Conservation (phyloP, 2,113 vertebrate genomes). For the Amazona vittata region DNA sequence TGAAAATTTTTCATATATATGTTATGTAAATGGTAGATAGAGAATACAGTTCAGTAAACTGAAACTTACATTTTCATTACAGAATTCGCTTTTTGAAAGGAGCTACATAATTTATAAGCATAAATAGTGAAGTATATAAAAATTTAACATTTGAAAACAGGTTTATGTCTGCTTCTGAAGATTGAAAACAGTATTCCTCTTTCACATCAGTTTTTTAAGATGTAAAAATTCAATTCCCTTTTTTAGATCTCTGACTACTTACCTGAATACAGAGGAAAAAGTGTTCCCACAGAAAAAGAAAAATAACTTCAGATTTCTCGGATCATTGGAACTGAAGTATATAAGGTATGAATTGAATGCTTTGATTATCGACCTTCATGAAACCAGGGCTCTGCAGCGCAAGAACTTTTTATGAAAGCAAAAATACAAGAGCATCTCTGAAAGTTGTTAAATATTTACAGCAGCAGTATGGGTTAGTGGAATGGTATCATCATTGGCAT, state of each 20-base stretch:
- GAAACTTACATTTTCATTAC: not conserved
- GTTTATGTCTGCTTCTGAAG: not conserved
- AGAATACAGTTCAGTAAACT: not conserved
- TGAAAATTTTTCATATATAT: not conserved
- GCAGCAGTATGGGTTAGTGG: not conserved
- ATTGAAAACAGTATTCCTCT: not conserved
- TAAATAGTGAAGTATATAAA: not conserved
- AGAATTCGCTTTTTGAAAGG: not conserved
- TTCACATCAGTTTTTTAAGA: not conserved
- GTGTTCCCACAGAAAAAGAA: not conserved
- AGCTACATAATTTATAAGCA: not conserved
- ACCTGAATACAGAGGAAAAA: not conserved
- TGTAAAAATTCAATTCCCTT: not conserved
- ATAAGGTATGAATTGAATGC: not conserved
- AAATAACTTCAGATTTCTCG: not conserved
- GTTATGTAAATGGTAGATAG: not conserved
- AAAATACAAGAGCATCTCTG: not conserved
- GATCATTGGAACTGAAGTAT: not conserved
- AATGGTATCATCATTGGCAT: not conserved
- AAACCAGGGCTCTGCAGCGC: not conserved
- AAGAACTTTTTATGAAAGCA: not conserved
- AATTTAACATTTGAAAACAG: not conserved
- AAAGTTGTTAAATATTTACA: not conserved
- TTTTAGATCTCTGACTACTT: not conserved
- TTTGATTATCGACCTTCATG: not conserved